Percentiles rank a stretch among this genome's conserved stretches.
Conservation (phyloP, 2,797 vertebrate genomes). For the Neoniphon sammara region DNA sequence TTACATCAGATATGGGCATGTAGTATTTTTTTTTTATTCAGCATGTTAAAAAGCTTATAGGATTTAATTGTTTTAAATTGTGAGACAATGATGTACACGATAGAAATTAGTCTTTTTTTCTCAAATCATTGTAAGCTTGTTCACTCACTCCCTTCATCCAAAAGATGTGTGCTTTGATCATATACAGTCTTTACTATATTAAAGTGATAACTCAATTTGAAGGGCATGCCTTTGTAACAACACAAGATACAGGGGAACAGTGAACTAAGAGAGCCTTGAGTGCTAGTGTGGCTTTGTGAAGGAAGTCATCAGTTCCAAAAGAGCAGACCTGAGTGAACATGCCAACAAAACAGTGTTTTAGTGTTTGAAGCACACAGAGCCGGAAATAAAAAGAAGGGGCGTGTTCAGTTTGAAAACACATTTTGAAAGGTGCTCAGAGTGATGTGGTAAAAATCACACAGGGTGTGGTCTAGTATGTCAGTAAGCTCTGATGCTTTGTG, state of each 20-base stretch:
- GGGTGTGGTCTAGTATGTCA: conserved; percentile 21
- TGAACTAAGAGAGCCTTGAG: conserved; percentile 35
- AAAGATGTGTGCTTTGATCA: conserved; percentile 35
- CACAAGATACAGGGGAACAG: conserved; percentile 46
- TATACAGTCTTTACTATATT: conserved; percentile 26
- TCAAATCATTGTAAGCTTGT: conserved; percentile 15
- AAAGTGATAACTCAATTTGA: conserved; percentile 55
- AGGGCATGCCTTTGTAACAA: conserved; percentile 70
- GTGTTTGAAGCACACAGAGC: conserved; percentile 43
- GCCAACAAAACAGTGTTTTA: conserved; percentile 50
- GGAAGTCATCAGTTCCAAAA: conserved; percentile 40
- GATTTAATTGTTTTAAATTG: conserved; percentile 6
- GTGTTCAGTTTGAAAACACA: conserved; percentile 49
- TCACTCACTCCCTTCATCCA: conserved; percentile 49
- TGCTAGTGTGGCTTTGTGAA: conserved; percentile 39
- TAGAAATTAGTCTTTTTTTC: conserved; percentile 29
- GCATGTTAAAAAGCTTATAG: conserved; percentile 40
- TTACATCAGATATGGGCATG: conserved; percentile 17
- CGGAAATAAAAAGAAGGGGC: conserved; percentile 18
- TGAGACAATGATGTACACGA: neutral
- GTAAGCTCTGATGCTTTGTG: conserved; percentile 24
- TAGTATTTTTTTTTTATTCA: conserved; percentile 16
- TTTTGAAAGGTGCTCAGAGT: conserved; percentile 76
- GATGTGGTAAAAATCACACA: conserved; percentile 35
- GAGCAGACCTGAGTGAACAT: conserved; percentile 71